Base-by-base conservation (phyloP, 2,797 vertebrate genomes). In the Acanthurus tractus region DNA sequence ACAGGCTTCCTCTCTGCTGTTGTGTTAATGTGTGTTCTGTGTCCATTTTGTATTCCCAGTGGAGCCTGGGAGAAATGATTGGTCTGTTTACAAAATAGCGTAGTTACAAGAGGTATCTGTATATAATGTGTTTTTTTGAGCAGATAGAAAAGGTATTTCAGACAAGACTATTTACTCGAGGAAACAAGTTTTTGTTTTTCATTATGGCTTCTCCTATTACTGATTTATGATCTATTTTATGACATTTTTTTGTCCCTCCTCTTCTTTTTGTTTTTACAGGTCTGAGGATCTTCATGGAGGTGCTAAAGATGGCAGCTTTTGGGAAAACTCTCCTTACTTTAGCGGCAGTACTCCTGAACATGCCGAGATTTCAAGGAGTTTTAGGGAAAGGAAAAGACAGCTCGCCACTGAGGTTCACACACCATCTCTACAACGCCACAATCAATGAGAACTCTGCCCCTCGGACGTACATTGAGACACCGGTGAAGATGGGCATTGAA, bases 361-460 rank as follows among this genome's bases (percentile, higher is more conserved):
- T 87, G 56, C 74, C 77, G n/a, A 78, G 86, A 68, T 95, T 82
- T 83, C 85, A 95, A 12, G 91, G 87, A 0, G 91, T 36, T 57
- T 25, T 84, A 64, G 87, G 36, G 10, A 95, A 96, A 76, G 89
- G 88, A 64, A 92, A 96, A 78, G 87, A 92, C 82, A 82, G 66
- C 80, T 95, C 95, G 34, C 93, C 93, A 0, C 82, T 97, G 63
- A 95, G 90, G 85, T 99, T 99, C 91, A 98, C 97, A 0, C 95
- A 97, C 75, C 92, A 95, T 57, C 94, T 98, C 62, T 99, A 99
- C 92, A 97, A 99, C 18, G 90, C 94, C 61, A 96, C 96, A 66
- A 97, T 99, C 92, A 95, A 96, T 0, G 98, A 99, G 89, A 99
- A 99, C 92, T 97, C 97, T 15, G 95, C 96, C 38, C 97, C 98